Percentiles rank a stretch among this genome's conserved stretches.
These are phyloP conservation scores for Limnephilus marmoratus DNA, from an alignment of 2,888 invertebrate species.

Conservation along the genomic window DNA sequence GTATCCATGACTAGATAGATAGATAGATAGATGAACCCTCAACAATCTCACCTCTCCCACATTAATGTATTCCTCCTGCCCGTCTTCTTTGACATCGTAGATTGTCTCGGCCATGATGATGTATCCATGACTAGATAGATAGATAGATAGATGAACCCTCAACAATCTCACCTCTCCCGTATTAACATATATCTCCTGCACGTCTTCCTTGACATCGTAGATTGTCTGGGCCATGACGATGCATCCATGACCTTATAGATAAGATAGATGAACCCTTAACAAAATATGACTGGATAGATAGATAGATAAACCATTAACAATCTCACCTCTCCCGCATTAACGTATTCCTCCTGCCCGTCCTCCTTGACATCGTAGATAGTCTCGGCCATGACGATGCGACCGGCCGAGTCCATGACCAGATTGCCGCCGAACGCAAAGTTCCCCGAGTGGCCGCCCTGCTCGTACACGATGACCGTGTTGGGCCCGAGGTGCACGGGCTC, in stretches of 20 bases:
- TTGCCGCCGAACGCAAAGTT: slow-evolving; percentile 76
- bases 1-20: too few species aligned
- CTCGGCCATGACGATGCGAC: slow-evolving; percentile 77
- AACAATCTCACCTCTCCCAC: slow-evolving; percentile 49
- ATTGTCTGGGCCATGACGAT: too few species aligned
- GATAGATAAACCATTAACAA: too few species aligned
- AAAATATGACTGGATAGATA: too few species aligned
- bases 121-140: slow-evolving; percentile 75
- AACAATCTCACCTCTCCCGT: slow-evolving; percentile 49
- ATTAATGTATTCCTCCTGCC: slow-evolving; percentile 68
- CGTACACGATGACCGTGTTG: slow-evolving; percentile 76
- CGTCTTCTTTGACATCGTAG: slow-evolving; percentile 76
- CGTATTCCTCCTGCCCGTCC: slow-evolving; percentile 70
- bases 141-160: neutral
- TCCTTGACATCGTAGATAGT: slow-evolving; percentile 77
- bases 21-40: too few species aligned
- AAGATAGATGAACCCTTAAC: too few species aligned
- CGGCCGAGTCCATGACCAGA: slow-evolving; percentile 76
- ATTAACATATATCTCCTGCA: slow-evolving; percentile 48
- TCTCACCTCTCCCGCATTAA: slow-evolving; percentile 56
- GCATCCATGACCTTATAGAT: too few species aligned
- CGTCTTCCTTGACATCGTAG: slow-evolving; percentile 67
- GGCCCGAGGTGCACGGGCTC: slow-evolving; percentile 76
- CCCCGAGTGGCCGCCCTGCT: slow-evolving; percentile 75
- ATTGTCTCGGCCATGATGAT: slow-evolving; percentile 77